Percentiles rank a stretch among this genome's conserved stretches.
Conservation (phyloP, 2,888 invertebrate genomes). For the Mycalesis mineus region DNA sequence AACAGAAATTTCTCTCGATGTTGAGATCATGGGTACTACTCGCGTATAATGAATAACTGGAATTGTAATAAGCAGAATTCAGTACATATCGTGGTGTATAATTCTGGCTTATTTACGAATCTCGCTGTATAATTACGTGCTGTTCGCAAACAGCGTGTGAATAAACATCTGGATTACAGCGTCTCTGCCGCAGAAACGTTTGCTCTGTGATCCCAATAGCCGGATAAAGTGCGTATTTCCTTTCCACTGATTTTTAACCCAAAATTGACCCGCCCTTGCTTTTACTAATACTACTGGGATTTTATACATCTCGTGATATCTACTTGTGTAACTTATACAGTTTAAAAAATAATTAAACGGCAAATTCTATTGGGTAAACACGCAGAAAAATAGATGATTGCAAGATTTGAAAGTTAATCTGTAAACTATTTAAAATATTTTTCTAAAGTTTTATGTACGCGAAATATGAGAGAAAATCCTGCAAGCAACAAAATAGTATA, state of each 20-base stretch:
- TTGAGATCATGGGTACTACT: not conserved
- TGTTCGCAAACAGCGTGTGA: constrained; percentile 16
- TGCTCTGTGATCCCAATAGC: not conserved
- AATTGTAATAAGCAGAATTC: constrained; percentile 2
- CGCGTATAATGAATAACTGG: not conserved
- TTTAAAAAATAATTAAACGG: too few relatives aligned
- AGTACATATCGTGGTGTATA: not conserved
- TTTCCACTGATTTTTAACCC: not conserved
- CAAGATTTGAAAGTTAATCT: too few relatives aligned
- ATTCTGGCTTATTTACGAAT: constrained; percentile 11
- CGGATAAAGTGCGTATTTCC: not conserved
- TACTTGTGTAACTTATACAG: too few relatives aligned
- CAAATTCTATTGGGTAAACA: too few relatives aligned
- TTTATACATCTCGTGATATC: too few relatives aligned
- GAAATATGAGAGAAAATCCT: too few relatives aligned
- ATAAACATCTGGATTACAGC: constrained; percentile 19
- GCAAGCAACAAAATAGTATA: too few relatives aligned
- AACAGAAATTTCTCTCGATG: not conserved
- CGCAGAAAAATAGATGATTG: too few relatives aligned
- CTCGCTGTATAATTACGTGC: constrained; percentile 15
- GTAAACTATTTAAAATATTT: too few relatives aligned
- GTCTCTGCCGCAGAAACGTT: constrained; percentile 11
- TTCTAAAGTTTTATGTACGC: too few relatives aligned
- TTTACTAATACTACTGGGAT: too few relatives aligned
- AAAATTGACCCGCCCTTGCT: not conserved